phyloP scores from a whole-genome alignment of 1,140 invertebrate genomes.

The Pentalonia nigronervosa region DNA sequence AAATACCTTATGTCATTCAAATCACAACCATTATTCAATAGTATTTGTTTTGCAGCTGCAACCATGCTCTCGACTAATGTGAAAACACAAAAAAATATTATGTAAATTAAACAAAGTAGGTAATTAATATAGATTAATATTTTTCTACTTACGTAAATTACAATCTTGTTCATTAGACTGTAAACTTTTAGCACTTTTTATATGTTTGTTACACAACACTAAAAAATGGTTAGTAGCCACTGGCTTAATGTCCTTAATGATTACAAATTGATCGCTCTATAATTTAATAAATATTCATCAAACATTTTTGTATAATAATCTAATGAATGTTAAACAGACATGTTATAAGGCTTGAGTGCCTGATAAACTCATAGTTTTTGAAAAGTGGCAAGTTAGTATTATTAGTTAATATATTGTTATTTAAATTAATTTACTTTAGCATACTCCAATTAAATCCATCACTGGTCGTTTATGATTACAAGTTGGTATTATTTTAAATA shows the following conservation, averaged over 20 bases:
- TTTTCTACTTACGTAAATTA: constrained; percentile 40
- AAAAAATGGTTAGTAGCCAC: constrained; percentile 36
- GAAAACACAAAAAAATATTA: constrained; percentile 3
- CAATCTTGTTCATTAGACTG: constrained; percentile 4
- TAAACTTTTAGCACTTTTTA: constrained; percentile 6
- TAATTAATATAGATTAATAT: constrained; percentile 5
- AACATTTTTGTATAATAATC: neutral
- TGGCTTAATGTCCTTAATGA: constrained; percentile 38
- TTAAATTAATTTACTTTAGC: neutral
- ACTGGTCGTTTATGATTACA: neutral
- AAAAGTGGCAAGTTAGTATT: neutral
- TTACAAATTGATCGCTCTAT: constrained; percentile 20
- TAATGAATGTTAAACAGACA: neutral
- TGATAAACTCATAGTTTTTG: neutral
- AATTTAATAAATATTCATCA: neutral
- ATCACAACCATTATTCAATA: constrained; percentile 37
- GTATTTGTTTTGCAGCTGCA: constrained; percentile 34
- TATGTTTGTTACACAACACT: constrained; percentile 28
- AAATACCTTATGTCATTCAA: constrained; percentile 32
- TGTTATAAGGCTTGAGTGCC: neutral
- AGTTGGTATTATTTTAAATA: neutral
- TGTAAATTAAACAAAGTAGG: neutral
- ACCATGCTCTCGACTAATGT: constrained; percentile 33
- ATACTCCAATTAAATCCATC: neutral
- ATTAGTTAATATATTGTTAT: neutral